Percentiles rank a stretch among this genome's conserved stretches.
phyloP scores from a whole-genome alignment of 2,888 invertebrate species.

The Parasteatoda lunata region DNA sequence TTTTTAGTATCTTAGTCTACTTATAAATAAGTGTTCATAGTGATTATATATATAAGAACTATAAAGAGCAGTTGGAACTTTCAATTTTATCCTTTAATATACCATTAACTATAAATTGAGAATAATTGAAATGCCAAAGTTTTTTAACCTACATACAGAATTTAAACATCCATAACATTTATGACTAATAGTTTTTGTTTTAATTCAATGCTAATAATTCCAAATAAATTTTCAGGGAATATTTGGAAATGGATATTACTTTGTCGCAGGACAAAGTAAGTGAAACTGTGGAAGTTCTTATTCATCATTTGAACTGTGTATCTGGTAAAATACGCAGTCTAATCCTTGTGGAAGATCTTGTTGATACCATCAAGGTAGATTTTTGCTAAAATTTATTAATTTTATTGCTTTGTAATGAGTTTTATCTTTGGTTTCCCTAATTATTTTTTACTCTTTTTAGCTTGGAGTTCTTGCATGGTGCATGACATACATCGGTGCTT shows the following conservation, averaged over 20 bases:
- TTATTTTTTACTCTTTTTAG: constrained; percentile 75
- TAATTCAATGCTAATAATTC: not conserved
- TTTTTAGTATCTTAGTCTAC: too few relatives aligned
- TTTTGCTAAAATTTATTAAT: not conserved
- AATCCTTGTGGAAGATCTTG: constrained; percentile 96
- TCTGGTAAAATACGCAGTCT: constrained; percentile 89
- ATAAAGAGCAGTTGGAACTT: too few relatives aligned
- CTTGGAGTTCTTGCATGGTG: constrained; percentile 96
- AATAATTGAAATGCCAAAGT: too few relatives aligned
- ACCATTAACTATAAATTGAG: too few relatives aligned
- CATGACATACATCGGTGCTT: constrained; percentile 96
- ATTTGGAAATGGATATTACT: constrained; percentile 89
- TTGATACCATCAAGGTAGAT: constrained; percentile 81
- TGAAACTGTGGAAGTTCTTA: constrained; percentile 87
- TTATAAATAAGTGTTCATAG: too few relatives aligned
- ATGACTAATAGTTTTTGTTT: not conserved
- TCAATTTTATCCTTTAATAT: too few relatives aligned
- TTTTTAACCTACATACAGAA: too few relatives aligned
- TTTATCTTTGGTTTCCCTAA: not conserved
- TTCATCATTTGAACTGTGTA: constrained; percentile 89
- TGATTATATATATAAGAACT: too few relatives aligned
- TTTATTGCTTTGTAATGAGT: not conserved
- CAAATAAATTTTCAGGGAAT: constrained; percentile 78
- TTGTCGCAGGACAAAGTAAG: constrained; percentile 94
- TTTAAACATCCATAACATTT: too few relatives aligned